Conservation (phyloP, 2,113 vertebrate species). For the Saimiri boliviensis region DNA sequence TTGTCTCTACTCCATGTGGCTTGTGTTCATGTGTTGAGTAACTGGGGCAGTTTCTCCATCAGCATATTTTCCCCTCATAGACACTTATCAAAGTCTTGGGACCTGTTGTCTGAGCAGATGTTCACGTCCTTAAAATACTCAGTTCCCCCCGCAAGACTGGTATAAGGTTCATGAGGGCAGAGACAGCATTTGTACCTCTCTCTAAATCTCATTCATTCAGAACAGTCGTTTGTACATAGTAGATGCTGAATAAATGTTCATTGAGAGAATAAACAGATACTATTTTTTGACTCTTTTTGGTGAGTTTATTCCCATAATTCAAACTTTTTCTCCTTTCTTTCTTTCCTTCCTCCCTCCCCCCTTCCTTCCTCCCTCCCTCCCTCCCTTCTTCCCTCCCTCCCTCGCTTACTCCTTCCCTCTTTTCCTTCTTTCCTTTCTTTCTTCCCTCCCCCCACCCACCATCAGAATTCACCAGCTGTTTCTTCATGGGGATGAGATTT, state of each 20-base stretch:
- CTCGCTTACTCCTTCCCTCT: neutral
- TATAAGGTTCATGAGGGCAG: neutral
- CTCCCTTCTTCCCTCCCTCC: neutral
- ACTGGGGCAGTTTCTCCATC: neutral
- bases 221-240: neutral
- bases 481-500: neutral
- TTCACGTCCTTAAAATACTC: neutral
- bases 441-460: neutral
- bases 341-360: neutral
- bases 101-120: neutral
- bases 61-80: neutral
- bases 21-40: neutral
- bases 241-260: neutral
- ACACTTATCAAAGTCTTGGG: neutral
- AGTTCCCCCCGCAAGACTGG: neutral
- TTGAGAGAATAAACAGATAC: neutral
- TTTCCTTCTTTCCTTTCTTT: accelerated
- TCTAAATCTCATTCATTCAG: neutral
- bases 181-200: neutral
- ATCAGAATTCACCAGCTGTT: neutral
- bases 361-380: accelerated
- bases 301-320: slow-evolving; percentile 19
- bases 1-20: neutral
- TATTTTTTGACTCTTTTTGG: neutral
- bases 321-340: neutral